Conservation (phyloP, 2,888 invertebrate species). For the Platerodrilus igneus region DNA sequence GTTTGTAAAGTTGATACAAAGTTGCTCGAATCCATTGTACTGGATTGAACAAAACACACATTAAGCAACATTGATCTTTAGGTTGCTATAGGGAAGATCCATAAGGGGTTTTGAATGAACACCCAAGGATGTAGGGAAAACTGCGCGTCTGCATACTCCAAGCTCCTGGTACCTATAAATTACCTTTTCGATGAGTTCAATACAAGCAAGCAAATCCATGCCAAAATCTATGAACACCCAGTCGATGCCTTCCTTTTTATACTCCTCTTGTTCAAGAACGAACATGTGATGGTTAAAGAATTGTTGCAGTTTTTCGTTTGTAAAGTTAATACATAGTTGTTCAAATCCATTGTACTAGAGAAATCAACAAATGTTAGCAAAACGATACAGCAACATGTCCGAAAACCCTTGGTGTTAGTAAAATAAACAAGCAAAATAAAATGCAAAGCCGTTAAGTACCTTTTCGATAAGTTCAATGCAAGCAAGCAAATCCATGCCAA, state of each 20-base stretch:
- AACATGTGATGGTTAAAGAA: conserved; percentile 99
- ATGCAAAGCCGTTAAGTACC: conserved; percentile 51
- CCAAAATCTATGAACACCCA: conserved; percentile 98
- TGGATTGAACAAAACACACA: conserved; percentile 13
- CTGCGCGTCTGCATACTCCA: not conserved
- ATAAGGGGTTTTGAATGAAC: conserved; percentile 3
- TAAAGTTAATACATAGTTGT: conserved; percentile 98
- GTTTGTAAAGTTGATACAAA: conserved; percentile 77
- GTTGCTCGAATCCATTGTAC: conserved; percentile 53
- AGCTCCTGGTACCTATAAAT: conserved; percentile 33
- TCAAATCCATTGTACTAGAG: conserved; percentile 90
- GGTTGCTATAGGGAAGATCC: too few species aligned
- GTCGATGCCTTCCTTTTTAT: conserved; percentile 89
- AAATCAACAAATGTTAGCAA: conserved; percentile 31
- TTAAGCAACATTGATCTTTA: conserved; percentile 6
- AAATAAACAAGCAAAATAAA: not conserved
- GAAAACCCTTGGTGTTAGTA: conserved; percentile 6
- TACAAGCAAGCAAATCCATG: conserved; percentile 93
- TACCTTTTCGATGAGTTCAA: conserved; percentile 94
- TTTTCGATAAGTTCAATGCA: conserved; percentile 99
- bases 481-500: conserved; percentile 97
- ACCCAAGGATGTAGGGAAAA: not conserved
- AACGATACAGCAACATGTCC: conserved; percentile 8
- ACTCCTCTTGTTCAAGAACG: conserved; percentile 95
- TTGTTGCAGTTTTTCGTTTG: conserved; percentile 95